Base-by-base conservation (phyloP, 1,140 invertebrate genomes). In the Belonocnema kinseyi region DNA sequence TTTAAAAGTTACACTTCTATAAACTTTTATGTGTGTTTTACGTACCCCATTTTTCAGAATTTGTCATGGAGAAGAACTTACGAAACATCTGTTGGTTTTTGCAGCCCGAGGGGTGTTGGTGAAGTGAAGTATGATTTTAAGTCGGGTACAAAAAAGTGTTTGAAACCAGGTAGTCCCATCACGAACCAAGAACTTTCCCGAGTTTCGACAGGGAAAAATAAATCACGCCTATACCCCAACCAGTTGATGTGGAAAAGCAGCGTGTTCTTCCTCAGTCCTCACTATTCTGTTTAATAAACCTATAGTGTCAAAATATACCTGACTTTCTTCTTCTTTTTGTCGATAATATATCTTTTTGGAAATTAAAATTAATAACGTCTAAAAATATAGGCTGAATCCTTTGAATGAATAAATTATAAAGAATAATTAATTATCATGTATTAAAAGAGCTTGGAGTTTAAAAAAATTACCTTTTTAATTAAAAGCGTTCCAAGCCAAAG, bases 71-170 rank as follows among this genome's bases (percentile, higher is more conserved):
- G 8, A n/a, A 14, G 13, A 66, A 40, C 61, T 66, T 66, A 66
- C 40, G 14, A 66, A 66, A 66, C 61, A 66, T 66, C 61, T 66
- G 61, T 66, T 66, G 61, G 61, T 40, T 66, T 66, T 66, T 66
- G 33, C n/a, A 40, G 13, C 14, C 61, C 33, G 16, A 6, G 33
- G 58, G 56, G 13, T 61, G 4, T 58, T 58, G 17, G 56, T 26
- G 58, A 66, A 66, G 61, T 66, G 26, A 66, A 66, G 61, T 66
- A 66, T 66, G 61, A 66, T 66, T 66, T 66, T 66, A 66, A 66
- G 61, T 66, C 61, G 61, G 26, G 61, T 8, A 33, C 5, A 46
- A 66, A 66, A 66, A 66, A 66, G 26, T 46, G 61, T 66, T 66
- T 66, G 61, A 40, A 66, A 13, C 26, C 26, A 66, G 61, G 61